These are phyloP conservation scores for Semotilus atromaculatus DNA, from an alignment of 2,797 vertebrate genomes.

Conservation along the genomic window DNA sequence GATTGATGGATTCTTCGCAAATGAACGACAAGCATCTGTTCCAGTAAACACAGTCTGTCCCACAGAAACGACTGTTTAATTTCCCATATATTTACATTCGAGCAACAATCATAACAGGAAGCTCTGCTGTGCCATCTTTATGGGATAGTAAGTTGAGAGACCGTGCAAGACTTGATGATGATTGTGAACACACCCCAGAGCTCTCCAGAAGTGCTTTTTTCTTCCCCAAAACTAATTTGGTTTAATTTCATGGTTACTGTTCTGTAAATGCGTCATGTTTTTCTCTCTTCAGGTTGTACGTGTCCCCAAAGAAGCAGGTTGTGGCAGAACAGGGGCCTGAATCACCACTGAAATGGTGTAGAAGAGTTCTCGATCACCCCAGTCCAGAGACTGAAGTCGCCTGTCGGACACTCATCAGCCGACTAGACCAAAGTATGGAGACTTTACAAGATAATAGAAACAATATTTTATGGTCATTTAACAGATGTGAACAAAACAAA, in stretches of 20 bases:
- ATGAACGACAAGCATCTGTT: slow-evolving; percentile 23
- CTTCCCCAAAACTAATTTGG: not conserved
- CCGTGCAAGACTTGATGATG: not conserved
- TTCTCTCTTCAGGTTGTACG: slow-evolving; percentile 82
- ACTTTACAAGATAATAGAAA: not conserved
- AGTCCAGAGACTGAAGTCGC: slow-evolving; percentile 90
- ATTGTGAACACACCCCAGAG: not conserved
- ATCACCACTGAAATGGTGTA: slow-evolving; percentile 89
- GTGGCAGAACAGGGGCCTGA: slow-evolving; percentile 74
- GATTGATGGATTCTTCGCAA: not conserved
- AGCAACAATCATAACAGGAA: slow-evolving; percentile 3
- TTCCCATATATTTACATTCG: slow-evolving; percentile 12
- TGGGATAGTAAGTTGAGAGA: not conserved
- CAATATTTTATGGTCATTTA: not conserved
- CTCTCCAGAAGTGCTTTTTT: not conserved
- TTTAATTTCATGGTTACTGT: too few relatives aligned
- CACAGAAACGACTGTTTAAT: slow-evolving; percentile 6
- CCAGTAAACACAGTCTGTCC: not conserved
- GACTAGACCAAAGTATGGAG: slow-evolving; percentile 87
- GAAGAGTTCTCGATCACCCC: slow-evolving; percentile 88
- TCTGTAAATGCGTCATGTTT: not conserved
- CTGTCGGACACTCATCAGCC: slow-evolving; percentile 84
- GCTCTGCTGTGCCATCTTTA: not conserved
- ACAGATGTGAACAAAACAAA: not conserved
- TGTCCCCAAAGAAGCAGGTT: slow-evolving; percentile 86